A percentile compares a stretch with the other conserved stretches of the same genome.
Conservation (phyloP, 1,140 invertebrate species). For the Drosophila sp. region DNA sequence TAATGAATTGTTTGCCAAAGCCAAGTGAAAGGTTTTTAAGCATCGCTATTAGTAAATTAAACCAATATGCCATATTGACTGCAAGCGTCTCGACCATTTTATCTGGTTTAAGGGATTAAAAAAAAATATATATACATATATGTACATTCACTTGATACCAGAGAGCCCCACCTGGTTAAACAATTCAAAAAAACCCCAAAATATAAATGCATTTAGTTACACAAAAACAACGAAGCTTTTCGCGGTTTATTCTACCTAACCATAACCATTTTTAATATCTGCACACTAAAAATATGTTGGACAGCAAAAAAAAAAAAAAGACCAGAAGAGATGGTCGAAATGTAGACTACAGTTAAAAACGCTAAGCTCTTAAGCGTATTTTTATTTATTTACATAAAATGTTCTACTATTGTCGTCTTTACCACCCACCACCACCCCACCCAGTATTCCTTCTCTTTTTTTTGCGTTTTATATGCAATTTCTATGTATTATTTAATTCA, state of each 20-base stretch:
- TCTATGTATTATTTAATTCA: conserved; percentile 43
- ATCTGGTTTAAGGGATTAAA: conserved; percentile 5
- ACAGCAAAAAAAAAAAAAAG: not conserved
- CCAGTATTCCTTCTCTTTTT: conserved; percentile 13
- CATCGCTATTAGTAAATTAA: conserved; percentile 12
- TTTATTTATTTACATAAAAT: conserved; percentile 67
- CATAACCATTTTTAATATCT: conserved; percentile 10
- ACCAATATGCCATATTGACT: conserved; percentile 1
- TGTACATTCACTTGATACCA: not conserved
- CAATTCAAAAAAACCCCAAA: conserved; percentile 18
- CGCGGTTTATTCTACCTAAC: conserved; percentile 4
- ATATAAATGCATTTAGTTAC: conserved; percentile 12
- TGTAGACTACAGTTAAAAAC: conserved; percentile 29
- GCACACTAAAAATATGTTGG: conserved; percentile 2
- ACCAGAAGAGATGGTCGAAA: not conserved
- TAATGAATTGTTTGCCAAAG: not conserved
- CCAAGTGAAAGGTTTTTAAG: not conserved
- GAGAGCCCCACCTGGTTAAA: not conserved
- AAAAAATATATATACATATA: not conserved
- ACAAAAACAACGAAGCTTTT: not conserved
- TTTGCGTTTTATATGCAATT: conserved; percentile 29
- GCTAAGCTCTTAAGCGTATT: conserved; percentile 72
- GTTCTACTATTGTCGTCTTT: conserved; percentile 13
- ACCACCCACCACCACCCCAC: not conserved
- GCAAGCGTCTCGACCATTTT: conserved; percentile 10